Evolutionary conservation across 2,888 invertebrate species (phyloP).

Genomic region (Megalurothrips usitatus): DNA sequence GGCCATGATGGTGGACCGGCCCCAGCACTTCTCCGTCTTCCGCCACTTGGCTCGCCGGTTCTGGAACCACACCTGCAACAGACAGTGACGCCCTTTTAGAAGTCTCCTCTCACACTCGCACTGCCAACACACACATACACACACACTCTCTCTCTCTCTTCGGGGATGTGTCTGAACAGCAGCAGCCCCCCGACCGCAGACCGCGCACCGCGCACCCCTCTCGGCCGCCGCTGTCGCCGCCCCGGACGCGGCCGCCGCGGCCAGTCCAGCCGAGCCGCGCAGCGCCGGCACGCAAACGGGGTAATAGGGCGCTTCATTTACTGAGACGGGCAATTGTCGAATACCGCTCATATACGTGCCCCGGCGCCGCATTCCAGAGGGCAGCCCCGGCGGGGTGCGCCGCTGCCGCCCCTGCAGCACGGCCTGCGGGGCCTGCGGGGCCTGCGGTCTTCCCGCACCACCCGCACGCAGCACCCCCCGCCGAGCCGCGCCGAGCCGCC

Average conservation of each 20-base stretch:
- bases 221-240: too few relatives aligned
- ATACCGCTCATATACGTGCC: slow-evolving; percentile 3
- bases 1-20: slow-evolving; percentile 98
- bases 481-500: too few relatives aligned
- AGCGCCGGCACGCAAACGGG: slow-evolving; percentile 1
- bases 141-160: not conserved
- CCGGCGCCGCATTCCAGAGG: not conserved
- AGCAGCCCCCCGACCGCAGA: too few relatives aligned
- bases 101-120: not conserved
- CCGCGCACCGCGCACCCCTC: too few relatives aligned
- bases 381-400: not conserved
- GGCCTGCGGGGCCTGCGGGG: too few relatives aligned
- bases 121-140: not conserved
- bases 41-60: slow-evolving; percentile 98
- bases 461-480: too few relatives aligned
- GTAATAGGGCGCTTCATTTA: slow-evolving; percentile 26
- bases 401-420: not conserved
- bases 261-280: not conserved
- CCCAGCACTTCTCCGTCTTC: slow-evolving; percentile 99
- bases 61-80: slow-evolving; percentile 95
- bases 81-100: slow-evolving; percentile 31
- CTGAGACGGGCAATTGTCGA: slow-evolving; percentile 21
- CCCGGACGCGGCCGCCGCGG: too few relatives aligned
- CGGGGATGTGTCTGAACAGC: not conserved
- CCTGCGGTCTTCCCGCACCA: too few relatives aligned